Evolutionary conservation across 2,888 invertebrate species (phyloP), one percentile per base, ranked within the genome.

Genomic region (Cyaniris semiargus): DNA sequence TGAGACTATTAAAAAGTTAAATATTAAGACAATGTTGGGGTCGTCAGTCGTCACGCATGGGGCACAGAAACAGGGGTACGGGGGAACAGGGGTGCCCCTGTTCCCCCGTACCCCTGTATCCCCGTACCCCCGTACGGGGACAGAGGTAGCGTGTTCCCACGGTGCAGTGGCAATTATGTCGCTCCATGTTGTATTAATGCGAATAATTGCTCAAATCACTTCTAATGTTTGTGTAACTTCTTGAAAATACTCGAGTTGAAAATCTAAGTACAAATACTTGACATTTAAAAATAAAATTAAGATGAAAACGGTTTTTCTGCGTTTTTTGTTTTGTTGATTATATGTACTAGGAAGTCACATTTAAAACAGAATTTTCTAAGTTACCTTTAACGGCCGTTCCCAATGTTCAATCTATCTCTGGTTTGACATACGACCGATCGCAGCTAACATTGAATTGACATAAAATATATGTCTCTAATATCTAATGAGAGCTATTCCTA

Each of bases 91-190:
- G 18, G 53, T 5, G 79, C 76, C n/a, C n/a, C n/a, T n/a, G n/a
- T n/a, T n/a, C n/a, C n/a, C n/a, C n/a, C n/a, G n/a, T n/a, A n/a
- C n/a, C n/a, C n/a, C n/a, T n/a, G n/a, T n/a, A n/a, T n/a, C n/a
- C n/a, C n/a, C n/a, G n/a, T n/a, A n/a, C n/a, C n/a, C n/a, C n/a
- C n/a, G 34, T 34, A 34, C 34, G 1, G 7, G 58, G 58, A 79
- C 53, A 76, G 77, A 80, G 81, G 79, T 76, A 78, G 80, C 76
- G 77, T 76, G 80, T 86, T 87, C 86, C 85, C 86, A 86, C 86
- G 86, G 83, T 84, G 74, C 77, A 80, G 76, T 66, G 66, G 27
- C 66, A 66, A 66, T 31, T 66, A 66, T 31, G 66, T 66, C 27
- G 27, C 27, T 66, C 15, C 66, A 66, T 15, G 27, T 66, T 31